Conservation (phyloP, 1,140 invertebrate species). For the Macrobrachium rosenbergii region DNA sequence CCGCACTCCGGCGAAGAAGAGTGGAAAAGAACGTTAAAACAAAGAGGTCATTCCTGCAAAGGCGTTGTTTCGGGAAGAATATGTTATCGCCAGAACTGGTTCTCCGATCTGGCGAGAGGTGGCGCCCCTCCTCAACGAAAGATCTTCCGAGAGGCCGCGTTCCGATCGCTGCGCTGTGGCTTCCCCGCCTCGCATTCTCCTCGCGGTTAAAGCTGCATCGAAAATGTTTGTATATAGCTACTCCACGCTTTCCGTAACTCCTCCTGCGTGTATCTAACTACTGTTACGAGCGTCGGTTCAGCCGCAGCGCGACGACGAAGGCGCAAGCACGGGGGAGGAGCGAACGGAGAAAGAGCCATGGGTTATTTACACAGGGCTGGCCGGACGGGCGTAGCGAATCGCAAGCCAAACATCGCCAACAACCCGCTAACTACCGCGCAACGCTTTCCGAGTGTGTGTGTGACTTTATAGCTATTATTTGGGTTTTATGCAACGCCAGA, state of each 20-base stretch:
- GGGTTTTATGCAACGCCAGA: slow-evolving; percentile 36
- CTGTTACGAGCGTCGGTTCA: too few species aligned
- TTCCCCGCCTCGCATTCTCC: background rate
- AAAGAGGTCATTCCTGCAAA: slow-evolving; percentile 39
- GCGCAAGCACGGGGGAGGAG: background rate
- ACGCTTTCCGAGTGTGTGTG: slow-evolving; percentile 1
- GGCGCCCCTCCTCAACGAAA: background rate
- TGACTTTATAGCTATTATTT: slow-evolving; percentile 47
- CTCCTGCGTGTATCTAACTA: too few species aligned
- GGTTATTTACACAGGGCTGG: slow-evolving; percentile 48
- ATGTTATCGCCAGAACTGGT: slow-evolving; percentile 34
- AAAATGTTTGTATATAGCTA: too few species aligned
- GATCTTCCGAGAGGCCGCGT: background rate
- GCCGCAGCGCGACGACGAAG: background rate
- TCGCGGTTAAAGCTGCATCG: too few species aligned
- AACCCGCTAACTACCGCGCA: slow-evolving; percentile 46
- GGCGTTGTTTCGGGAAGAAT: slow-evolving; percentile 28
- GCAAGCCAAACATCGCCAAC: slow-evolving; percentile 41
- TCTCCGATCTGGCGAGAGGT: slow-evolving; percentile 18
- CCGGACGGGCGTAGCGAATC: slow-evolving; percentile 48
- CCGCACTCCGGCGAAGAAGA: too few species aligned
- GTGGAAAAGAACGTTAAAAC: slow-evolving; percentile 21
- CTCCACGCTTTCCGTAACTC: too few species aligned
- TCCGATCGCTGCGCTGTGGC: background rate
- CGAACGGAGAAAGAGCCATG: background rate